Percentiles rank a stretch among this genome's conserved stretches.
Conservation (phyloP, 2,888 invertebrate genomes). For the Drosophila antonietae region DNA sequence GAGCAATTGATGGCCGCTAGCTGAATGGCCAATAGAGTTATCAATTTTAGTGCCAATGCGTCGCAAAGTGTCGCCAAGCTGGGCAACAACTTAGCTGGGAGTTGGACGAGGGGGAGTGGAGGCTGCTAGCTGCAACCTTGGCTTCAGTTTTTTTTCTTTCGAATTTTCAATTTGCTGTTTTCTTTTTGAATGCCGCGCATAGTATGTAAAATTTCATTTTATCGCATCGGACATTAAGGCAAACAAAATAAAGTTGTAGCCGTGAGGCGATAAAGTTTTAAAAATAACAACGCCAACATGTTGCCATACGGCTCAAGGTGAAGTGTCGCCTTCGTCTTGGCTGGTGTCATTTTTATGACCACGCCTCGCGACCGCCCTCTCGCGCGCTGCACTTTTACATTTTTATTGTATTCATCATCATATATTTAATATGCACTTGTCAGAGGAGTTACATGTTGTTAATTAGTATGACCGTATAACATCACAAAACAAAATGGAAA, state of each 20-base stretch:
- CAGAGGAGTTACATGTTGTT: slow-evolving; percentile 26
- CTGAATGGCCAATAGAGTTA: slow-evolving; percentile 74
- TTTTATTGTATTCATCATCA: slow-evolving; percentile 41
- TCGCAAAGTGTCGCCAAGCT: slow-evolving; percentile 62
- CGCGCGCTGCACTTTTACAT: slow-evolving; percentile 23
- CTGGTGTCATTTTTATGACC: slow-evolving; percentile 65
- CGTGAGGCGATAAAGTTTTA: slow-evolving; percentile 56
- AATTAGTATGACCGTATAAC: slow-evolving; percentile 59
- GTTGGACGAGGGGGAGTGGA: background rate
- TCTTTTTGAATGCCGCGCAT: slow-evolving; percentile 47
- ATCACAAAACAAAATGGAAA: background rate
- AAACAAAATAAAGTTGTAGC: slow-evolving; percentile 66
- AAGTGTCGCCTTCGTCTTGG: slow-evolving; percentile 55
- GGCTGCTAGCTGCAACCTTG: slow-evolving; percentile 57
- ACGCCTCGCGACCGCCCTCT: background rate
- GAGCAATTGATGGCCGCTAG: slow-evolving; percentile 69
- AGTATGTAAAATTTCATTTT: slow-evolving; percentile 73
- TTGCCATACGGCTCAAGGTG: slow-evolving; percentile 63
- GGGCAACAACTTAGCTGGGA: background rate
- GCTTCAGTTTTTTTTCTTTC: slow-evolving; percentile 32
- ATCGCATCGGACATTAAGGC: slow-evolving; percentile 53
- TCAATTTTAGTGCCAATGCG: slow-evolving; percentile 76
- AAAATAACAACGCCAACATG: slow-evolving; percentile 35
- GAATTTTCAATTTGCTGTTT: slow-evolving; percentile 14
- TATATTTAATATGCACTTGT: slow-evolving; percentile 46